A percentile compares a stretch with the other conserved stretches of the same genome.
Evolutionary conservation across 2,797 vertebrate species (phyloP).

Genomic region (Simalia tracyae): DNA sequence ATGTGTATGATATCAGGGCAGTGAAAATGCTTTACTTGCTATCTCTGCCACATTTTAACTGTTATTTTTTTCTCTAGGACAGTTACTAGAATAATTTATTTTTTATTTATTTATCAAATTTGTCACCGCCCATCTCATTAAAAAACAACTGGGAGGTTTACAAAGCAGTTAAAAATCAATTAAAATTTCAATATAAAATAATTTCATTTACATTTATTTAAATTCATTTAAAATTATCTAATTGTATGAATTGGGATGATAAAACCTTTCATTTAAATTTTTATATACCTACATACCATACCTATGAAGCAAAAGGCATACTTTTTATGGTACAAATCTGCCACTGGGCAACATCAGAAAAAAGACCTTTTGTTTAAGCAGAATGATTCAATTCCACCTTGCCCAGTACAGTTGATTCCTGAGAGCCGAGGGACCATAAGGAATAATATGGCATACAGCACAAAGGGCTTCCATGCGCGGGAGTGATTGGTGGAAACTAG

Average conservation of each 20-base stretch:
- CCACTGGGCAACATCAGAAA: neutral
- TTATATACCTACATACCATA: neutral
- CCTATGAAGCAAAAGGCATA: neutral
- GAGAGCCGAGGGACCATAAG: neutral
- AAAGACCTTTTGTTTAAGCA: neutral
- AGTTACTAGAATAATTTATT: neutral
- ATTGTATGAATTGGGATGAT: neutral
- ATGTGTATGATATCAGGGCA: neutral
- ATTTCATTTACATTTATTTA: too few species aligned
- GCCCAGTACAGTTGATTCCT: neutral
- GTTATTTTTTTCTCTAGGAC: neutral
- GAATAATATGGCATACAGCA: neutral
- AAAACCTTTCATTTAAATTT: neutral
- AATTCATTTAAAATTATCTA: neutral
- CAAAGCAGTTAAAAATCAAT: too few species aligned
- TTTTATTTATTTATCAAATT: too few species aligned
- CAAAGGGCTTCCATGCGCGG: neutral
- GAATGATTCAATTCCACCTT: neutral
- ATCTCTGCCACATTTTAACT: neutral
- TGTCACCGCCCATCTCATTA: too few species aligned
- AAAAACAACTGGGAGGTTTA: too few species aligned
- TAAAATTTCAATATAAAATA: too few species aligned
- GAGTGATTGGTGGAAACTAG: neutral
- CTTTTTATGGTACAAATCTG: neutral
- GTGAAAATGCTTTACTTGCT: neutral